Evolutionary conservation across 2,797 vertebrate species (phyloP), one percentile per base, ranked within the genome.

Genomic region (Phylloscopus collybita): DNA sequence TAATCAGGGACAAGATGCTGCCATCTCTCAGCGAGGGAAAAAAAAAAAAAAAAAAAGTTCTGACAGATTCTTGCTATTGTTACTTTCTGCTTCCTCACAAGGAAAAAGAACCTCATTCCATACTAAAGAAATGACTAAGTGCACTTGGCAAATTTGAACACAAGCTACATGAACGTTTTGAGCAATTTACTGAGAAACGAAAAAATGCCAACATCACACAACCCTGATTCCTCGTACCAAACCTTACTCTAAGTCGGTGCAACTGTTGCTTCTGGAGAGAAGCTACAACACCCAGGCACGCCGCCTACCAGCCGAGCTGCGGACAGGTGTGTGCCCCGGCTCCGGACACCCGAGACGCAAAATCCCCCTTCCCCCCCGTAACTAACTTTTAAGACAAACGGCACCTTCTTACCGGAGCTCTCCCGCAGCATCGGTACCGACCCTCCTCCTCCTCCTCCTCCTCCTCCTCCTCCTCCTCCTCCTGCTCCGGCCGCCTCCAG

Each of bases 11-110:
- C 11, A 86, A 90, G 8, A 15, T 44, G 30, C 9, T 44, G 27
- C 5, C 0, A 0, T 12, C 13, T 59, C 13, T 50, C n/a, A 38
- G n/a, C 4, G 3, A 67, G n/a, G 2, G 15, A 7, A 7, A 6
- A 32, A 64, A 20, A 14, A 40, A 34, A 23, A 34, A 13, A 69
- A 20, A 34, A 23, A 34, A 36, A 49, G 22, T 65, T 25, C 20
- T 65, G 30, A 69, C 14, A 62, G 23, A 61, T 65, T 45, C 27
- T 90, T 53, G 2, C 16, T 56, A 5, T 27, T 65, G 30, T 49
- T 66, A 49, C 32, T 66, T 80, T 34, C 51, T 54, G 16, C 45
- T 88, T 65, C 56, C 25, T 40, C 49, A 14, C 30, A 53, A 75
- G 54, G 26, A 59, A 59, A 45, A 71, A 61, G 6, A 47, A 14